Base-by-base conservation (phyloP, 1,140 invertebrate genomes). In the Agrypnia vestita region DNA sequence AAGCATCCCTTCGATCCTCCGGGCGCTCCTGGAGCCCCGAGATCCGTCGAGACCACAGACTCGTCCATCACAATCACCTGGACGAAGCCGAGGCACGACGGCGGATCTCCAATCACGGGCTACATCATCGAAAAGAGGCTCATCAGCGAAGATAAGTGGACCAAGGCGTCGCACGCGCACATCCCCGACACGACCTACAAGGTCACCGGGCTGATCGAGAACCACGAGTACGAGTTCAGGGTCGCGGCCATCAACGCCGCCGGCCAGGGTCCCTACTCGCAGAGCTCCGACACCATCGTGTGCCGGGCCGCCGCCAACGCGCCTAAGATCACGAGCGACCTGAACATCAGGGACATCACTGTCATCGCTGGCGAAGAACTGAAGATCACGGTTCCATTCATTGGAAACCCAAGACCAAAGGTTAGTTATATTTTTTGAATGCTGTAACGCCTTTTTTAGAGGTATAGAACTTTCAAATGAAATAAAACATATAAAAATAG, bases 1-100 rank as follows among this genome's bases (percentile, higher is more conserved):
- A 96, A 97, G 90, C 96, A 98, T 95, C 97, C 98, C 84, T 99
- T 98, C 89, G 97, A 98, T 91, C 93, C 94, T 69, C 98, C 98
- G 3, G 95, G 95, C 59, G 92, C 96, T 10, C 97, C 97, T 77
- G 97, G 97, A 53, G 92, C 93, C 49, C 98, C 98, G 7, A 92
- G 93, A 67, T 93, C 95, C 19, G 91, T 96, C 62, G 97, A 97
- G 79, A 96, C 96, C 0, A 95, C 95, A 6, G 96, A 98, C 85
- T 97, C 98, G 84, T 97, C 96, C 17, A 98, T 99, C 84, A 98
- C 97, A 0, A 93, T 99, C 74, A 92, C 93, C 6, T 99, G 98
- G 98, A 92, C 93, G 0, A 97, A 97, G 89, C 98, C 98, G 13
- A 92, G 96, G 82, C 95, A 96, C 85, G 97, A 99, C 89, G 97